Base-by-base conservation (phyloP, 1,140 invertebrate genomes). In the Pristionchus pacificus region DNA sequence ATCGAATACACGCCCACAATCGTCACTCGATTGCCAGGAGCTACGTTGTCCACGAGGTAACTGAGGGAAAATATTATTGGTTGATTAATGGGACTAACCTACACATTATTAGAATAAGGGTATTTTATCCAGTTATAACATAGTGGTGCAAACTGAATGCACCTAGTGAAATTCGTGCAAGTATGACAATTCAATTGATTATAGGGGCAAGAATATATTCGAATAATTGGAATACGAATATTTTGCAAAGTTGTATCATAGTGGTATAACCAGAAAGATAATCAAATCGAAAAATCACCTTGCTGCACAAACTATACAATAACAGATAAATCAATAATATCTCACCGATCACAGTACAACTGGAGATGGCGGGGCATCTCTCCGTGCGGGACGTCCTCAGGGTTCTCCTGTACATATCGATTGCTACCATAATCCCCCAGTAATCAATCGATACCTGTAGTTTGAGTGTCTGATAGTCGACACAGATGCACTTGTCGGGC, bases 301-400 rank as follows among this genome's bases (percentile, higher is more conserved):
- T 30, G 28, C 29, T 0, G n/a, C n/a, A n/a, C n/a, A n/a, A n/a
- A n/a, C n/a, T n/a, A n/a, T n/a, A n/a, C n/a, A n/a, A n/a, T n/a
- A n/a, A n/a, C n/a, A n/a, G n/a, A n/a, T n/a, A n/a, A n/a, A n/a
- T 58, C 33, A 28, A 49, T 10, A 49, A 49, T 6, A 49, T 61
- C 71, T 77, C 84, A 89, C 79, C 94, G 89, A 84, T 99, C 96
- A 81, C 91, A 93, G 85, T 95, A 99, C 0, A 99, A 86, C 74
- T 93, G 91, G 68, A 98, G 86, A 86, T 99, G 97, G 6, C 97
- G 88, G 0, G 97, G 96, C 88, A 99, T 93, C 88, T 99, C 97
- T 67, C 97, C 95, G 83, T 97, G 93, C 0, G 96, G 97, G 71
- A 98, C 92, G 74, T 90, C 91, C 85, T 99, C 96, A 2, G 94